These are phyloP conservation scores for Siniperca scherzeri DNA, from an alignment of 2,797 vertebrate genomes.

Conservation along the genomic window DNA sequence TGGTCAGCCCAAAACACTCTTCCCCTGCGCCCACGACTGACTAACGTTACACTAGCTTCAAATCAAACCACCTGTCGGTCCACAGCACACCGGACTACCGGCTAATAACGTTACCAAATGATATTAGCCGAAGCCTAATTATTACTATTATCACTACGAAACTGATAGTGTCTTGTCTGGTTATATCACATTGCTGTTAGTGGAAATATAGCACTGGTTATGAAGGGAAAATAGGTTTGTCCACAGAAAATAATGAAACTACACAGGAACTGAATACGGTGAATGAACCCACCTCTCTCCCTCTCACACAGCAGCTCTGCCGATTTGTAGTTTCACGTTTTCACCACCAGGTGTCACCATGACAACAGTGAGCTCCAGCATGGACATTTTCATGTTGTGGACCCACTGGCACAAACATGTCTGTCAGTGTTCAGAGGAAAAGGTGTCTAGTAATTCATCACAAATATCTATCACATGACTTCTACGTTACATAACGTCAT, in stretches of 20 bases:
- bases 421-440: neutral
- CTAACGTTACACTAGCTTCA: neutral
- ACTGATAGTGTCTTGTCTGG: neutral
- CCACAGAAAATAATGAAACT: too few species aligned
- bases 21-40: neutral
- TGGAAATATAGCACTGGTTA: rapidly evolving
- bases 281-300: neutral
- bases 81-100: neutral
- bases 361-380: neutral
- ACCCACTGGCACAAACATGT: neutral
- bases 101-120: neutral
- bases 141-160: neutral
- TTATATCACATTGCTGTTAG: rapidly evolving
- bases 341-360: conserved; percentile 61
- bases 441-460: neutral
- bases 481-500: neutral
- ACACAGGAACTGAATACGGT: neutral
- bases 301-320: neutral
- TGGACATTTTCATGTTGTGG: neutral
- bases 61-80: neutral
- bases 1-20: neutral
- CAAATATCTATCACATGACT: neutral
- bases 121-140: neutral
- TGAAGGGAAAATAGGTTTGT: neutral
- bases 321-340: neutral